Percentiles rank a stretch among this genome's conserved stretches.
These are phyloP conservation scores for Triops longicaudatus DNA, from an alignment of 1,140 invertebrate species.

Conservation along the genomic window DNA sequence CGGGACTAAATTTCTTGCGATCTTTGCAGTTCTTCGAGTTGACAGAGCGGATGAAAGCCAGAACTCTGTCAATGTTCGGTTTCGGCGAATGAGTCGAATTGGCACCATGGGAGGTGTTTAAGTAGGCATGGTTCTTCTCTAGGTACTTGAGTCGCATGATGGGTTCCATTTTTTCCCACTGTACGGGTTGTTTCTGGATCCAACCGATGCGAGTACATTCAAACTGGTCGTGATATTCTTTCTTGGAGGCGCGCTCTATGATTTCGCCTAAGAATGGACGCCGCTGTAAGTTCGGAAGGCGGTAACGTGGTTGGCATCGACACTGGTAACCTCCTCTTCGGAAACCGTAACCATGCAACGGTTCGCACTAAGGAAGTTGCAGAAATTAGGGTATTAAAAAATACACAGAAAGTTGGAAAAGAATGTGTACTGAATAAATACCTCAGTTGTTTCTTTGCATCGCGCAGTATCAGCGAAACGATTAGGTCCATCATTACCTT, in stretches of 20 bases:
- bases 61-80: conserved; percentile 62
- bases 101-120: conserved; percentile 46
- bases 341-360: conserved; percentile 90
- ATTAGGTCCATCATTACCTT: conserved; percentile 82
- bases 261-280: conserved; percentile 87
- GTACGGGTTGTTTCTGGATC: conserved; percentile 66
- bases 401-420: not conserved
- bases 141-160: conserved; percentile 45
- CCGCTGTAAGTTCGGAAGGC: conserved; percentile 75
- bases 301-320: conserved; percentile 77
- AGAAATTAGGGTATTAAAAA: too few species aligned
- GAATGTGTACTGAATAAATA: conserved; percentile 39
- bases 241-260: conserved; percentile 79
- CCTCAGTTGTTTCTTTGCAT: conserved; percentile 91
- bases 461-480: conserved; percentile 79
- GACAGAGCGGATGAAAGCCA: conserved; percentile 66
- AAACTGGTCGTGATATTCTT: conserved; percentile 87
- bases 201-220: conserved; percentile 86
- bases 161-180: conserved; percentile 21
- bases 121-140: conserved; percentile 53
- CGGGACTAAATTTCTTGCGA: conserved; percentile 46
- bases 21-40: conserved; percentile 59
- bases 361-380: conserved; percentile 69
- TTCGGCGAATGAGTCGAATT: conserved; percentile 51
- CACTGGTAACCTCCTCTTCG: conserved; percentile 92